Evolutionary conservation across 2,797 vertebrate genomes (phyloP), one percentile per base, ranked within the genome.

Genomic region (Parambassis ranga): DNA sequence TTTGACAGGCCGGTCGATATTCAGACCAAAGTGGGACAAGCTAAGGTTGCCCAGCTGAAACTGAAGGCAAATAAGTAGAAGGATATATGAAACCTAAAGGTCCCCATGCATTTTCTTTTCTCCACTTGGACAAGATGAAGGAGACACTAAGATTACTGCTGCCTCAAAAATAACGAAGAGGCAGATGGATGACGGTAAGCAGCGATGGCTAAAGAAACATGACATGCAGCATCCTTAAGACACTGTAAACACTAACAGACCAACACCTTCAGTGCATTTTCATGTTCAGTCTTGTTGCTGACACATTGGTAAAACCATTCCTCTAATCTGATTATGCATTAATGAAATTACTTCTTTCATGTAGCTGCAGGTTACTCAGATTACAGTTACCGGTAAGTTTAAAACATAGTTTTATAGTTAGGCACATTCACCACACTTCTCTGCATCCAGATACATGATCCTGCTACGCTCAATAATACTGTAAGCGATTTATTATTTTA

Each of bases 1-100:
- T 98, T 99, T 58, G 98, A 99, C 49, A 94, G 92, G 82, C 90
- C 93, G 2, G 61, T 92, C 8, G 90, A 96, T 57, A 52, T 96
- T 77, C 90, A 94, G 69, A 31, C 81, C 50, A 95, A 91, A 87
- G 70, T 98, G 76, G 91, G 90, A 75, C 84, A 87, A 14, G 93
- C 94, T 16, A 94, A 91, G 88, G 84, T 70, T 30, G 88, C 91
- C 57, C 96, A 98, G 70, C 85, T 98, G 62, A 95, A 91, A 82
- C 88, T 74, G 1, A 85, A 73, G 59, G 70, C 67, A 3, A 84
- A 78, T 27, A 87, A 90, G 59, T 89, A 62, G 90, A 49, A n/a
- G 32, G 61, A 80, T 37, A 20, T 60, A 18, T 13, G 20, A 66
- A 51, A 50, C 33, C 63, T 65, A 72, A 39, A 63, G 30, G 38